Evolutionary conservation across 1,140 invertebrate genomes (phyloP).

Genomic region (Drepana arcuata): DNA sequence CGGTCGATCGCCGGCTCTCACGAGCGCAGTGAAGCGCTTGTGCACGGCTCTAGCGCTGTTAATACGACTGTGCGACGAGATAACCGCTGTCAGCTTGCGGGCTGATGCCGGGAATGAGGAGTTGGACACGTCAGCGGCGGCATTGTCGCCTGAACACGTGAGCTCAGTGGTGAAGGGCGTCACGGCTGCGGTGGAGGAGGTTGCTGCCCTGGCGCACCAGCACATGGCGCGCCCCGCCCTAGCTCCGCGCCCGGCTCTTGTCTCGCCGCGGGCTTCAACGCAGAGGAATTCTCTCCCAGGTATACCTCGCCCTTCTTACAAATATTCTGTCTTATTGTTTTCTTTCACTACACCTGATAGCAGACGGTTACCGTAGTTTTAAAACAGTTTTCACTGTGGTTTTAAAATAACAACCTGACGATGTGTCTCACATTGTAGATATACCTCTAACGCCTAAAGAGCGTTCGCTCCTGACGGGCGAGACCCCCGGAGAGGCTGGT

Average conservation of each 20-base stretch:
- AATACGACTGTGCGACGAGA: conserved; percentile 91
- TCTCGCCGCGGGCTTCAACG: conserved; percentile 45
- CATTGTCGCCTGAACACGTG: conserved; percentile 77
- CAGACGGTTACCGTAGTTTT: no score
- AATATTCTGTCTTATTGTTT: no score
- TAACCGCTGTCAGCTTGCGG: conserved; percentile 74
- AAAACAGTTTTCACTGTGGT: no score
- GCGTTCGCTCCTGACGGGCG: conserved; percentile 75
- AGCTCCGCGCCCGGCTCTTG: conserved; percentile 50
- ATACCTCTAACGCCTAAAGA: conserved; percentile 86
- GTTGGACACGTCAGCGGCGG: conserved; percentile 32
- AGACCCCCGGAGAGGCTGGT: conserved; percentile 26
- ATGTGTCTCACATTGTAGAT: no score
- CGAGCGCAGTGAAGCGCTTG: conserved; percentile 87
- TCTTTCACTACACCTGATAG: no score
- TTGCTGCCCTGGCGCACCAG: conserved; percentile 51
- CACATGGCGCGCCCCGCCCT: conserved; percentile 58
- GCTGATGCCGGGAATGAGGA: conserved; percentile 73
- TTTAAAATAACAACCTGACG: no score
- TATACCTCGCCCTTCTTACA: no score
- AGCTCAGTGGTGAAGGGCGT: conserved; percentile 83
- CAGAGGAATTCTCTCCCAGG: conserved; percentile 73
- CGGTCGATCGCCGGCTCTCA: conserved; percentile 56
- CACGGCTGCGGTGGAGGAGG: conserved; percentile 84
- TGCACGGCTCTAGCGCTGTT: conserved; percentile 90